Percentiles rank a stretch among this genome's conserved stretches.
phyloP scores from a whole-genome alignment of 2,797 vertebrate species.

The Lithobates pipiens region DNA sequence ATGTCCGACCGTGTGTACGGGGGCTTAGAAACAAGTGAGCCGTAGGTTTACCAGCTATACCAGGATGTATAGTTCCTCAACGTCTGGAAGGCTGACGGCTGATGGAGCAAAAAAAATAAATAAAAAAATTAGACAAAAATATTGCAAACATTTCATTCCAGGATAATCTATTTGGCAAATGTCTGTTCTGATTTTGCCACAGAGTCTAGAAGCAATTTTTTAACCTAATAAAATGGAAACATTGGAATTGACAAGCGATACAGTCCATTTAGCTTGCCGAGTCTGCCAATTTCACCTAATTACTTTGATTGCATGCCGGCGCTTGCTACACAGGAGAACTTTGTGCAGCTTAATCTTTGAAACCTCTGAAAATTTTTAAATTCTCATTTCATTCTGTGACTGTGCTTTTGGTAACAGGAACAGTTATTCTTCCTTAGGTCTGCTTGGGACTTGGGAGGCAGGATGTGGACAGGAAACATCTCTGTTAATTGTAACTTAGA shows the following conservation, averaged over 20 bases:
- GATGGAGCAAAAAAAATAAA: not conserved
- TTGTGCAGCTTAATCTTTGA: constrained; percentile 16
- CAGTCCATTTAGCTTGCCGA: constrained; percentile 55
- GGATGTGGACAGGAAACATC: not conserved
- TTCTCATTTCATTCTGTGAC: not conserved
- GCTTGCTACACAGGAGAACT: constrained; percentile 47
- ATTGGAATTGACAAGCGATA: constrained; percentile 60
- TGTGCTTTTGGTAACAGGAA: not conserved
- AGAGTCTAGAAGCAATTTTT: constrained; percentile 41
- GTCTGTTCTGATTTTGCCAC: constrained; percentile 47
- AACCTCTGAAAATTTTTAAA: constrained; percentile 9
- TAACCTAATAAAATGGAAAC: constrained; percentile 54
- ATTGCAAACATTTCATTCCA: not conserved
- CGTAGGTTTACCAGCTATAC: not conserved
- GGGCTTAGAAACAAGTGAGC: not conserved
- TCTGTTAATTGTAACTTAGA: too few species aligned
- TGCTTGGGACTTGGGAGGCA: too few species aligned
- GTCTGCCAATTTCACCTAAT: constrained; percentile 59
- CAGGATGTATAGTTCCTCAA: not conserved
- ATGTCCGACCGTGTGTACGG: too few species aligned
- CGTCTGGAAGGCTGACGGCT: not conserved
- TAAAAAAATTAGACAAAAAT: not conserved
- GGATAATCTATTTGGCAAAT: constrained; percentile 41
- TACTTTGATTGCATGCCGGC: constrained; percentile 44
- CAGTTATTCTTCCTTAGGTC: not conserved